These are phyloP conservation scores for Entosphenus tridentatus DNA, from an alignment of 2,113 vertebrate species.

Conservation along the genomic window DNA sequence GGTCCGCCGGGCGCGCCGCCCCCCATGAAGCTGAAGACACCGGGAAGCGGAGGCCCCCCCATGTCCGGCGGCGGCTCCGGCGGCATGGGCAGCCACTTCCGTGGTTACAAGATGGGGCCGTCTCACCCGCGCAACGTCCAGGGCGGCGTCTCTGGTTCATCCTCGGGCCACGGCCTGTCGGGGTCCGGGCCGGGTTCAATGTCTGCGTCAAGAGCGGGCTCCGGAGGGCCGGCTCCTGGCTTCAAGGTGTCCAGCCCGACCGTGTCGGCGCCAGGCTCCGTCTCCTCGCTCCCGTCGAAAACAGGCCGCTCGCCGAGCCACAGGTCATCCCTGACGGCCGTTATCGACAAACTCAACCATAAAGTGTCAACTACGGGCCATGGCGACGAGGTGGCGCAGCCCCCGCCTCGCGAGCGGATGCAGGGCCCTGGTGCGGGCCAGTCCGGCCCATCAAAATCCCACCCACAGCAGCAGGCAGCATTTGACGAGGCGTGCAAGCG, in stretches of 20 bases:
- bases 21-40: background rate
- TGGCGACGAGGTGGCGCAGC: constrained; percentile 38
- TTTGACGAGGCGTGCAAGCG: background rate
- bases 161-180: constrained; percentile 14
- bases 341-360: constrained; percentile 89
- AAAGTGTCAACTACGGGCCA: constrained; percentile 68
- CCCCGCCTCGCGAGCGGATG: too few species aligned
- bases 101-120: constrained; percentile 63
- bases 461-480: background rate
- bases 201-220: constrained; percentile 36
- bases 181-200: too few species aligned
- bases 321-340: constrained; percentile 82
- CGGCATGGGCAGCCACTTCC: constrained; percentile 55
- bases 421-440: too few species aligned
- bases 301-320: constrained; percentile 95
- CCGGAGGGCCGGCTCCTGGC: constrained; percentile 39
- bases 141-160: constrained; percentile 31
- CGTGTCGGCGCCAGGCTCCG: background rate
- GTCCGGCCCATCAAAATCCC: background rate
- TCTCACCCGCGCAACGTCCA: constrained; percentile 40
- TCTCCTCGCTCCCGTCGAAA: constrained; percentile 43
- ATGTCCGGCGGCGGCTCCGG: background rate
- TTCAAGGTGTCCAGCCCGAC: constrained; percentile 31
- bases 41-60: background rate
- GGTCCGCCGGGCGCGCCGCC: background rate